A percentile compares a stretch with the other conserved stretches of the same genome.
Conservation (phyloP, 2,797 vertebrate genomes). For the Leucoraja ocellata region DNA sequence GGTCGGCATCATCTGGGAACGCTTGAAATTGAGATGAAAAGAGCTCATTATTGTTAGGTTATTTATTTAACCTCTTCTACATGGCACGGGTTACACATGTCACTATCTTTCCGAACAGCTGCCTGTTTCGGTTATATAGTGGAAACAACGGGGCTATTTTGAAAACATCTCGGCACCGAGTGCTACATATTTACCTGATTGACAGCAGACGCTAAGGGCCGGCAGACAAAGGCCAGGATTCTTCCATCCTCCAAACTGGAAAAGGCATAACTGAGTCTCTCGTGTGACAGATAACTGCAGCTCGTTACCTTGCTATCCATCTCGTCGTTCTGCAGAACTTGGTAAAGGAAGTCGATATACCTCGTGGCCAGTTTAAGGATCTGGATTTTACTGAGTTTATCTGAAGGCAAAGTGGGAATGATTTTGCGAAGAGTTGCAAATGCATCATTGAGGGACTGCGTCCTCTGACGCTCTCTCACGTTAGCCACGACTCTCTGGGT, state of each 20-base stretch:
- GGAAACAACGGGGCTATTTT: neutral
- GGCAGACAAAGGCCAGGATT: slow-evolving; percentile 85
- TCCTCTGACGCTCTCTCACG: slow-evolving; percentile 78
- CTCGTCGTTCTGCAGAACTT: slow-evolving; percentile 81
- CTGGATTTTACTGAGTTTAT: slow-evolving; percentile 91
- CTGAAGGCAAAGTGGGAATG: slow-evolving; percentile 81
- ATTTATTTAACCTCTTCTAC: slow-evolving; percentile 13
- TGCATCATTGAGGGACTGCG: slow-evolving; percentile 81
- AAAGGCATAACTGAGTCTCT: slow-evolving; percentile 85
- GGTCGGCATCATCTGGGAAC: neutral
- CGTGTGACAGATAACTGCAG: slow-evolving; percentile 81
- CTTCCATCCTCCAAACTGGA: slow-evolving; percentile 94
- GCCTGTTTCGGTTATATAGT: neutral
- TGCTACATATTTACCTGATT: neutral
- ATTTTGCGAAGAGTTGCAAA: slow-evolving; percentile 81
- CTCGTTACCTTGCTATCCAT: slow-evolving; percentile 73
- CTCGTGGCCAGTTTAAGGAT: slow-evolving; percentile 81
- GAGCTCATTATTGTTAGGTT: neutral
- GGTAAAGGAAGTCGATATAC: slow-evolving; percentile 87
- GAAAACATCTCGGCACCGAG: neutral
- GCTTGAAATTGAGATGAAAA: neutral
- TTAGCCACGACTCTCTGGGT: slow-evolving; percentile 54
- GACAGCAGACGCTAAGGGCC: neutral
- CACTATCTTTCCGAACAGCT: neutral
- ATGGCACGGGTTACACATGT: neutral